Base-by-base conservation (phyloP, 2,888 invertebrate species). In the Lagria hirta region DNA sequence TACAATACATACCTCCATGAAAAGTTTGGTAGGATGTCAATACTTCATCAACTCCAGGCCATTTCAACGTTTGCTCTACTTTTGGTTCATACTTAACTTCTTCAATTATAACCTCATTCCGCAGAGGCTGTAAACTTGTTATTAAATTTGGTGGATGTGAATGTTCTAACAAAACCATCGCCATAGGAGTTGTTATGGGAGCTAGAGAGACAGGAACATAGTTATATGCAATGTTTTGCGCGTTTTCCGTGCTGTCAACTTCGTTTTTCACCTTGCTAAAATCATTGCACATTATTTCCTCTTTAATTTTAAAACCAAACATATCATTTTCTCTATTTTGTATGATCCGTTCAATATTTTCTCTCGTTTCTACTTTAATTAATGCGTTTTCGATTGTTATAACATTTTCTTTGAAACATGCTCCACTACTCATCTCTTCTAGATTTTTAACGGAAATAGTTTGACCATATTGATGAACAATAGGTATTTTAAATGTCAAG, bases 1-100 rank as follows among this genome's bases (percentile, higher is more conserved):
- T n/a, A n/a, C 0, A 24, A n/a, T n/a, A n/a, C n/a, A n/a, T n/a
- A n/a, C n/a, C n/a, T n/a, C n/a, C n/a, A n/a, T n/a, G n/a, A 17
- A 33, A 28, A n/a, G 23, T 14, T 54, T 70, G 75, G 59, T 77
- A 81, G 22, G 73, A 73, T 51, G 70, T 74, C 41, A 75, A 66
- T n/a, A 80, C 57, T 4, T 70, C 70, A 26, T 77, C 72, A 3
- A 77, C 56, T 1, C 77, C 78, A 0, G 76, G 73, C 80, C 80
- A 80, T 17, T 61, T 57, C 18, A 28, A 42, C 43, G 38, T 32
- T n/a, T 22, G 13, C 15, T 34, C 48, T 21, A 35, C 45, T 17
- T 17, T 43, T 48, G 46, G 48, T 10, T 36, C 46, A 10, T 24
- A 23, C 21, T 46, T 51, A 2, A 35, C 49, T 18, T 62, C 60